Evolutionary conservation across 2,888 invertebrate genomes (phyloP), one percentile per base, ranked within the genome.

Genomic region (Lasius fuliginosus): DNA sequence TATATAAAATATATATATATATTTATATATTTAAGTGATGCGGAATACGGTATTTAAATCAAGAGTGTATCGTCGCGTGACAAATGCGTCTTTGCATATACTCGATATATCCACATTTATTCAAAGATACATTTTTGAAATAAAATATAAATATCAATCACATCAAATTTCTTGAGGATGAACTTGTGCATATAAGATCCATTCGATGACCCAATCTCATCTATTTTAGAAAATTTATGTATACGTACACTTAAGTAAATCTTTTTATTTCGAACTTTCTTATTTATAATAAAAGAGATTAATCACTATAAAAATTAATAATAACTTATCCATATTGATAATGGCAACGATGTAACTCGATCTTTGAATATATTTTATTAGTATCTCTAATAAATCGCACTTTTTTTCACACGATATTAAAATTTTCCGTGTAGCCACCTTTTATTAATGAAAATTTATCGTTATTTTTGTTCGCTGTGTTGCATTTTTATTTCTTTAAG

Each of bases 31-130:
- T 85, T 87, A 86, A 76, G 82, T 85, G 86, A 89, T 84, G 84
- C 89, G 89, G 85, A 85, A 84, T 77, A 76, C 23, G 88, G 85
- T 76, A 87, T 88, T 87, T 73, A 79, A 88, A 82, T 90, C 88
- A 85, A 79, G 87, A 85, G 86, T 71, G 86, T 89, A 87, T 87
- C 90, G 87, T 85, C 65, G 77, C 56, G 56, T 69, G 49, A 49
- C 40, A 46, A 58, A 60, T 42, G 46, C 1, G 4, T 46, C 46
- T 46, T 46, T 15, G 15, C 27, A 33, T 18, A 56, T 33, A 40
- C 40, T 77, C 56, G 56, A 56, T 77, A 49, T 49, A 42, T 56
- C 5, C 56, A 30, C 3, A n/a, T 49, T 49, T 4, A 49, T 49
- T 58, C 30, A 30, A 56, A 68, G n/a, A 49, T 15, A 30, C 69